Percentiles rank a stretch among this genome's conserved stretches.
phyloP scores from a whole-genome alignment of 2,113 vertebrate species.

The Pedetes capensis region DNA sequence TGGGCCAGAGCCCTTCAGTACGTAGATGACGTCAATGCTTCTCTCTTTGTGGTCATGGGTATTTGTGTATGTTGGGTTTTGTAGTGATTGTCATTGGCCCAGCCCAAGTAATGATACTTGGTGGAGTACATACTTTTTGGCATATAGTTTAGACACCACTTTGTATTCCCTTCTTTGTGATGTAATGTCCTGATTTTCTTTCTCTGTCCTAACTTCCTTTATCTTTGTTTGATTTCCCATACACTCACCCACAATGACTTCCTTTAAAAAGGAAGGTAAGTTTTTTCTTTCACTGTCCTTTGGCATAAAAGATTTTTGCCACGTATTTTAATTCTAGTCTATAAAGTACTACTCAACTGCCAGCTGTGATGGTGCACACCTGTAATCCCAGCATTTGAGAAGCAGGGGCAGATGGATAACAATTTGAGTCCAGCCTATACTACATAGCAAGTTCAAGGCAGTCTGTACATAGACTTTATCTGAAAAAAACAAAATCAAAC shows the following conservation, averaged over 20 bases:
- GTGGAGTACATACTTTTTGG: fast-evolving
- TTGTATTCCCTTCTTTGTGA: not conserved
- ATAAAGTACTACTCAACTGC: not conserved
- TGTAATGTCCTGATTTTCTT: not conserved
- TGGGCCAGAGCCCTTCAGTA: not conserved
- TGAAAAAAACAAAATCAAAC: too few species aligned
- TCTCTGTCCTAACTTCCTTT: not conserved
- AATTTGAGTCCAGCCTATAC: too few species aligned
- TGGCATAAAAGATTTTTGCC: not conserved
- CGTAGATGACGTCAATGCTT: not conserved
- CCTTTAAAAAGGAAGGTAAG: not conserved
- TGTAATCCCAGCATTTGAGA: too few species aligned
- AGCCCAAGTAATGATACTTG: too few species aligned
- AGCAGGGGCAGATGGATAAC: too few species aligned
- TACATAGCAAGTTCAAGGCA: too few species aligned
- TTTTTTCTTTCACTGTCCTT: not conserved
- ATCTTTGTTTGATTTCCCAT: not conserved
- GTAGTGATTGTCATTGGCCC: fast-evolving
- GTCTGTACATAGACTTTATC: too few species aligned
- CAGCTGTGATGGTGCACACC: too few species aligned
- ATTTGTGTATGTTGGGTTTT: not conserved
- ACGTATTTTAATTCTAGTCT: not conserved
- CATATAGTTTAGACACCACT: not conserved
- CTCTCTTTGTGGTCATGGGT: not conserved
- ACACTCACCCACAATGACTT: not conserved